These are phyloP conservation scores for Carduelis carduelis DNA, from an alignment of 2,797 vertebrate genomes.

Conservation along the genomic window DNA sequence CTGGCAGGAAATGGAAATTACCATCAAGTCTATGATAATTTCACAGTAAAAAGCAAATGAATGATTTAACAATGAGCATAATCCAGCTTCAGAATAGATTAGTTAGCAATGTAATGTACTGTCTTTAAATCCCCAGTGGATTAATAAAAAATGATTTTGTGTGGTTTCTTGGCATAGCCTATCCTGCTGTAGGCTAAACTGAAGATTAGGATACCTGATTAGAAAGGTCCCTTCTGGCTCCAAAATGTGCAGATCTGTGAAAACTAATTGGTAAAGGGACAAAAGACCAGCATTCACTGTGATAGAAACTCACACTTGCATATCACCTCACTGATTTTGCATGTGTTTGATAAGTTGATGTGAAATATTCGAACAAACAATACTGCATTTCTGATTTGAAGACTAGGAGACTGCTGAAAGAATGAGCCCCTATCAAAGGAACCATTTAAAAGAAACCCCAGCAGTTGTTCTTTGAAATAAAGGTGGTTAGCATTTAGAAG, in stretches of 20 bases:
- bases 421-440: background rate
- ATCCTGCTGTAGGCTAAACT: background rate
- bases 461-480: background rate
- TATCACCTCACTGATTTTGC: background rate
- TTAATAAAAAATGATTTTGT: constrained; percentile 12
- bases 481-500: background rate
- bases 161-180: background rate
- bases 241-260: background rate
- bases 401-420: background rate
- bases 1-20: background rate
- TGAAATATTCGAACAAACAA: background rate
- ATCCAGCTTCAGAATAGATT: constrained; percentile 9
- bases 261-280: background rate
- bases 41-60: background rate
- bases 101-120: background rate
- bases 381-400: background rate
- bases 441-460: background rate
- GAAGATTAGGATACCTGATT: background rate
- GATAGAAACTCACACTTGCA: background rate
- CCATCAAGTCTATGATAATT: background rate
- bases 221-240: background rate
- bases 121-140: background rate
- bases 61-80: background rate
- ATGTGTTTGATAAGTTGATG: background rate
- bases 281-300: background rate